Evolutionary conservation across 2,113 vertebrate genomes (phyloP).

Genomic region (Xenopus tropicalis): UCB_Xtro_10.0 CM004444.2:7195501-7196000

Average conservation of each 20-base stretch:
- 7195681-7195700: slow-evolving; percentile 62
- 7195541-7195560: slow-evolving; percentile 77
- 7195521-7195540: slow-evolving; percentile 66
- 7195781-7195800: slow-evolving; percentile 43
- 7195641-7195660: slow-evolving; percentile 72
- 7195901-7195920: too few species aligned
- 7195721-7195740: slow-evolving; percentile 57
- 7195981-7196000: too few species aligned
- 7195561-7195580: slow-evolving; percentile 47
- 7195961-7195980: too few species aligned
- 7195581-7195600: background rate
- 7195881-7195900: too few species aligned
- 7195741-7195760: slow-evolving; percentile 65
- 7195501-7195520: slow-evolving; percentile 71
- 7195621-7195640: slow-evolving; percentile 52
- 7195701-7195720: slow-evolving; percentile 65
- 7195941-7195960: too few species aligned
- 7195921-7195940: too few species aligned
- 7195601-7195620: too few species aligned
- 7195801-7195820: too few species aligned
- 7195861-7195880: too few species aligned
- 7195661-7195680: slow-evolving; percentile 61
- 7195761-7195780: slow-evolving; percentile 50
- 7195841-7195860: too few species aligned
- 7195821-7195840: too few species aligned